Evolutionary conservation across 1,140 invertebrate genomes (phyloP), one percentile per base, ranked within the genome.

Genomic region (Dreissena rostriformis): DNA sequence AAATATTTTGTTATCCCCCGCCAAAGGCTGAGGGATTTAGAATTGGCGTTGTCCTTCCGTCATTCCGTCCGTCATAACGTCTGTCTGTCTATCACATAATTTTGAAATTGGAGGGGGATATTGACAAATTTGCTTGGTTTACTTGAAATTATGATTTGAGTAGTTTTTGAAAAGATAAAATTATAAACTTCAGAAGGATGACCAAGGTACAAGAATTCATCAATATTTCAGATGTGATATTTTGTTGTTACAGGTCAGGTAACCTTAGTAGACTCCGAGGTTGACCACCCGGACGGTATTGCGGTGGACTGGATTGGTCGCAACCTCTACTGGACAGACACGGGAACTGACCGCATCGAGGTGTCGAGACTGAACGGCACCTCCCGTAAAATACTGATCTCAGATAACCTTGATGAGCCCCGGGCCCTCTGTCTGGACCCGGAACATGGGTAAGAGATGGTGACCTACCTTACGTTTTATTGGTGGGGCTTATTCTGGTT

Each of bases 241-340:
- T 72, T 75, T 61, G 15, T 28, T 80, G n/a, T 82, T 84, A n/a
- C 82, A 93, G 93, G 87, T 67, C 89, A 93, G 82, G 90, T 91
- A 76, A 77, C 86, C 26, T 78, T 92, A 11, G 79, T 92, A n/a
- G 79, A 75, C 24, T 86, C 79, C 95, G 96, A 96, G 88, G 95
- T 98, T n/a, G 96, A 95, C 86, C 97, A 97, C 63, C 91, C 92
- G 10, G 98, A 99, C 95, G 98, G 98, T 29, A 93, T 99, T 74
- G 96, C 97, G 17, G 95, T 99, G 15, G 98, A 99, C 94, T 98
- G 97, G 96, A 94, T 98, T 61, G 96, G 97, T 0, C 95, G 97
- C 86, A 98, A 98, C 88, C 95, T 99, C 68, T 99, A 98, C 93
- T 99, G 98, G 98, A 98, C 98, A 0, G 99, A 99, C 94, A 98